Conservation (phyloP, 2,888 invertebrate genomes). For the Drosophila mimica region DNA sequence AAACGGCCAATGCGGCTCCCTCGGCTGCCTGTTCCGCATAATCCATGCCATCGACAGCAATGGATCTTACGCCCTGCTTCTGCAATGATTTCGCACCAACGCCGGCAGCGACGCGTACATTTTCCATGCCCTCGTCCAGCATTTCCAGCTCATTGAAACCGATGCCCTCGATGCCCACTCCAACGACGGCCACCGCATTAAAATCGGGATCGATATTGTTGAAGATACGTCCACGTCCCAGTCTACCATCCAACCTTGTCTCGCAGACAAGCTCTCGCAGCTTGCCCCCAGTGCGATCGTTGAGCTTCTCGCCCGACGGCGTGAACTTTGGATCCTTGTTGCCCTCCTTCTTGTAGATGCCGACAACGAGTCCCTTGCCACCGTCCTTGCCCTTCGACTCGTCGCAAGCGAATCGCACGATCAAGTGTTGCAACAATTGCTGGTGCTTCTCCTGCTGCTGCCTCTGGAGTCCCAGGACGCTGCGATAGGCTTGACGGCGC, state of each 20-base stretch:
- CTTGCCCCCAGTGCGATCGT: conserved; percentile 85
- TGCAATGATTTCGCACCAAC: conserved; percentile 86
- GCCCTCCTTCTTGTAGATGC: conserved; percentile 85
- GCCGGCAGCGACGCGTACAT: conserved; percentile 88
- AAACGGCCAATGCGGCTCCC: conserved; percentile 87
- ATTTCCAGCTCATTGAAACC: conserved; percentile 89
- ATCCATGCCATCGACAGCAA: conserved; percentile 88
- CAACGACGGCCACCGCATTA: conserved; percentile 88
- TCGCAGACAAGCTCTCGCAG: conserved; percentile 85
- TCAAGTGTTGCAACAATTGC: neutral
- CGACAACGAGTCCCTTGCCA: conserved; percentile 84
- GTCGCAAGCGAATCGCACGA: conserved; percentile 35
- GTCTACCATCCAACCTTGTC: conserved; percentile 79
- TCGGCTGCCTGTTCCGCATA: conserved; percentile 89
- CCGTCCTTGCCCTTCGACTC: neutral
- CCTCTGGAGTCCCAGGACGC: conserved; percentile 8
- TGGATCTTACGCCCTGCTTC: conserved; percentile 85
- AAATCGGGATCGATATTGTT: conserved; percentile 87
- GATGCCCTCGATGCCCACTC: conserved; percentile 87
- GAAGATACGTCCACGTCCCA: conserved; percentile 85
- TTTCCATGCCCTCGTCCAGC: conserved; percentile 89
- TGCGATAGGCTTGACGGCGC: conserved; percentile 3
- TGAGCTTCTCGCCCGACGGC: conserved; percentile 85
- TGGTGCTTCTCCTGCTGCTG: neutral
- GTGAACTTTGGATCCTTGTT: conserved; percentile 85